Conservation (phyloP, 2,113 vertebrate species). For the Heliornis fulica region DNA sequence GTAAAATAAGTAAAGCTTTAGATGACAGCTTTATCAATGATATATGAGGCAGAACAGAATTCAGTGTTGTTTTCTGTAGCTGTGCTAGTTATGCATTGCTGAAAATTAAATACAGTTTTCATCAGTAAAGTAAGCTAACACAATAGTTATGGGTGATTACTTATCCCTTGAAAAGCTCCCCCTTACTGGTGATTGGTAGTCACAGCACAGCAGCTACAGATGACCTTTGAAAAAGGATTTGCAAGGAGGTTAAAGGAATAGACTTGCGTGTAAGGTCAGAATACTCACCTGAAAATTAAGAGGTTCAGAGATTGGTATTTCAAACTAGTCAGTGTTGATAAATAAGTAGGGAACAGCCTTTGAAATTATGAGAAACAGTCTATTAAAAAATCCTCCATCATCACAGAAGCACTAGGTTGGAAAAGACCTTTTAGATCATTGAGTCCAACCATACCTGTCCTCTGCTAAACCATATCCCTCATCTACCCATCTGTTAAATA, state of each 20-base stretch:
- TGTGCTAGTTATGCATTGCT: not conserved
- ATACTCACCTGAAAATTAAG: not conserved
- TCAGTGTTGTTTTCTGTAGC: not conserved
- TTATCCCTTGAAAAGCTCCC: not conserved
- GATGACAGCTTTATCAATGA: not conserved
- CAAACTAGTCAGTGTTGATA: not conserved
- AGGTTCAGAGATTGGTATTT: not conserved
- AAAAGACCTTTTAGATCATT: too few species aligned
- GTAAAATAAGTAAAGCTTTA: not conserved
- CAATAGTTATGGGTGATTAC: not conserved
- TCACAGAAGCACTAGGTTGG: too few species aligned
- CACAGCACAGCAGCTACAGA: not conserved
- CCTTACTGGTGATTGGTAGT: not conserved
- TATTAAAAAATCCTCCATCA: too few species aligned
- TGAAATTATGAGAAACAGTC: not conserved
- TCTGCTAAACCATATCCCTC: too few species aligned
- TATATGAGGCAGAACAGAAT: slow-evolving; percentile 16
- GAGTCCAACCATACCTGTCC: too few species aligned
- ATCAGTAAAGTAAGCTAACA: not conserved
- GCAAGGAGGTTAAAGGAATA: not conserved
- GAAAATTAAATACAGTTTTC: not conserved
- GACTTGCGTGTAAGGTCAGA: not conserved
- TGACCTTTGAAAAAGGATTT: not conserved
- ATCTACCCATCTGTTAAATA: too few species aligned
- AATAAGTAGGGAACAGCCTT: not conserved